Evolutionary conservation across 2,113 vertebrate species (phyloP), one percentile per base, ranked within the genome.

Genomic region (Sinocyclocheilus maitianheensis): DNA sequence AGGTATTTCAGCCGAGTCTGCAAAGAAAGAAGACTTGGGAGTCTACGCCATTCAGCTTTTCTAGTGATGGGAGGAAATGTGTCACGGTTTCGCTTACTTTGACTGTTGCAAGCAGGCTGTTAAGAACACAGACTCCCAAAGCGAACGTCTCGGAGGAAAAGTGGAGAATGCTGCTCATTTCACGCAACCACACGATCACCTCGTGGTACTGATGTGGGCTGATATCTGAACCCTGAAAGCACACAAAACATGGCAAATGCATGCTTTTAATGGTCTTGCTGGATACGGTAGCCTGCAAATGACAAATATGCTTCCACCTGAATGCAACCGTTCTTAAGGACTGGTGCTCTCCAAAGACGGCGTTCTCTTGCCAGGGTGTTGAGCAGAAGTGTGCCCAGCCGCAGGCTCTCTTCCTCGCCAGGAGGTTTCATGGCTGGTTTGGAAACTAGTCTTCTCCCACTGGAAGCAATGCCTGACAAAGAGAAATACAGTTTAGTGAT

Each of bases 1-100:
- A 96, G 92, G 79, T 95, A 95, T 75, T 96, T 94, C 46, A 94
- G 90, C 88, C 93, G 94, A 34, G 94, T 94, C 96, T 98, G 89
- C 9, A 43, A n/a, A 40, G 69, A 74, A 0, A 43, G 69, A 72
- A 37, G 18, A 40, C 18, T 72, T 2, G 2, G 69, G 71, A 43
- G 1, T 72, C 18, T 11, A 0, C 1, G 3, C 8, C 4, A 10
- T 60, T 60, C 16, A 3, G 2, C 58, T 62, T 62, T n/a, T 62
- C 22, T 1, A 62, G 22, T 62, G 20, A 60, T 60, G 0, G 43
- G 43, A 9, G 34, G 18, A 87, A 72, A 24, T 11, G 14, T 51
- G 10, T 18, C 4, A 2, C 0, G 2, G 43, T 34, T 37, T 65
- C 0, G 24, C 76, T 85, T 86, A 93, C 95, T 93, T 96, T 96